phyloP scores from a whole-genome alignment of 2,113 vertebrate genomes.

The Melozone crissalis region DNA sequence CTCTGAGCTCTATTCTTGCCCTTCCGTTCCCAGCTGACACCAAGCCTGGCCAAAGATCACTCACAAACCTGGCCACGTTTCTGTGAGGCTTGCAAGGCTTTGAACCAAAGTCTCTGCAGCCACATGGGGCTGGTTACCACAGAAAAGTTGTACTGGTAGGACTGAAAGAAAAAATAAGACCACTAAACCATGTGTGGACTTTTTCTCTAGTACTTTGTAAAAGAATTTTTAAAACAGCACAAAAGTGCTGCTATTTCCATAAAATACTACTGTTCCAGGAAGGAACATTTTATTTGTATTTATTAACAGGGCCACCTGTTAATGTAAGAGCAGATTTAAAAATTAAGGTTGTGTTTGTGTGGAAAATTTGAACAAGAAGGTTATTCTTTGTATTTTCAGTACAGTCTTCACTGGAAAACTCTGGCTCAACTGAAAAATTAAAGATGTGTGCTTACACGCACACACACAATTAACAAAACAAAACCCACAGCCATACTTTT shows the following conservation, averaged over 20 bases:
- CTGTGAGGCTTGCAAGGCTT: background rate
- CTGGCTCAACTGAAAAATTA: background rate
- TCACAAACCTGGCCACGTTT: background rate
- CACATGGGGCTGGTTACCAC: background rate
- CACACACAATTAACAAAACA: background rate
- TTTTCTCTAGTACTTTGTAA: background rate
- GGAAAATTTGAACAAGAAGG: constrained; percentile 11
- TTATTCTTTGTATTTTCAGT: background rate
- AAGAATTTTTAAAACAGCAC: background rate
- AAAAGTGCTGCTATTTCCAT: background rate
- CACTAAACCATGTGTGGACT: background rate
- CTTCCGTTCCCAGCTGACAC: fast-evolving
- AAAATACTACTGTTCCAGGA: background rate
- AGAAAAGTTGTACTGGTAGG: background rate
- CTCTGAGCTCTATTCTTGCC: background rate
- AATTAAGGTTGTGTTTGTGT: background rate
- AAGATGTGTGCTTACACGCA: background rate
- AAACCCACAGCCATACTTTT: background rate
- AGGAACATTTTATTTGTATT: background rate
- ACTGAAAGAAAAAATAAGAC: background rate
- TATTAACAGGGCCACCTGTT: background rate
- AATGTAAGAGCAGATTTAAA: background rate
- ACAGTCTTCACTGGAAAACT: constrained; percentile 10
- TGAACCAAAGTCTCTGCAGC: background rate
- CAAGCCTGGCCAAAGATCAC: background rate